Conservation (phyloP, 2,888 invertebrate species). For the Stramonita haemastoma region DNA sequence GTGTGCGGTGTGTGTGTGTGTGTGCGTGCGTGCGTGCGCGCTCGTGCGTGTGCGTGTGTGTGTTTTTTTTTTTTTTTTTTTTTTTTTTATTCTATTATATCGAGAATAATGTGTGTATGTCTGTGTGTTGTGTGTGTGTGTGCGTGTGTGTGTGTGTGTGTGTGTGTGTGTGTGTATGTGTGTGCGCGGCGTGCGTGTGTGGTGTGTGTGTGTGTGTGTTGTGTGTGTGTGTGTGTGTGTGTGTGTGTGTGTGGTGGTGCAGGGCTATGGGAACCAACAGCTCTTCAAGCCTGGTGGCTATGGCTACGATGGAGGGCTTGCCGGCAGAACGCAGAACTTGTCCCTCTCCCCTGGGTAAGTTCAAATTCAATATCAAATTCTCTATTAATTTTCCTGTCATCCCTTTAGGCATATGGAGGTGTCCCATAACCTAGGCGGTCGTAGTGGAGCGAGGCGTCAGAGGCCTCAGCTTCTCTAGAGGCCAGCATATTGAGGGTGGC, state of each 20-base stretch:
- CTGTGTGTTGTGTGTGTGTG: background rate
- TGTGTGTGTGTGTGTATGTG: background rate
- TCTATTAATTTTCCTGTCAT: no score
- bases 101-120: no score
- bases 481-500: no score
- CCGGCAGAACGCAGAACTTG: slow-evolving; percentile 64
- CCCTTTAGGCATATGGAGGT: no score
- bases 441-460: no score
- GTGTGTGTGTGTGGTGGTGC: background rate
- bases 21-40: background rate
- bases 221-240: background rate
- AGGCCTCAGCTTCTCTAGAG: no score
- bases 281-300: slow-evolving; percentile 54
- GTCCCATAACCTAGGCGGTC: no score
- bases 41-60: background rate
- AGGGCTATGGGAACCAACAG: slow-evolving; percentile 61
- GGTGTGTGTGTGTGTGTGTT: background rate
- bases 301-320: slow-evolving; percentile 58
- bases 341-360: slow-evolving; percentile 44
- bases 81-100: no score
- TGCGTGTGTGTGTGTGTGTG: background rate
- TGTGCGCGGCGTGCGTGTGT: background rate
- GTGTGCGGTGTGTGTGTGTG: background rate
- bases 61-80: background rate
- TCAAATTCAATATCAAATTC: no score